A percentile compares a stretch with the other conserved stretches of the same genome.
Conservation (phyloP, 2,113 vertebrate genomes). For the Polypterus bichir region DNA sequence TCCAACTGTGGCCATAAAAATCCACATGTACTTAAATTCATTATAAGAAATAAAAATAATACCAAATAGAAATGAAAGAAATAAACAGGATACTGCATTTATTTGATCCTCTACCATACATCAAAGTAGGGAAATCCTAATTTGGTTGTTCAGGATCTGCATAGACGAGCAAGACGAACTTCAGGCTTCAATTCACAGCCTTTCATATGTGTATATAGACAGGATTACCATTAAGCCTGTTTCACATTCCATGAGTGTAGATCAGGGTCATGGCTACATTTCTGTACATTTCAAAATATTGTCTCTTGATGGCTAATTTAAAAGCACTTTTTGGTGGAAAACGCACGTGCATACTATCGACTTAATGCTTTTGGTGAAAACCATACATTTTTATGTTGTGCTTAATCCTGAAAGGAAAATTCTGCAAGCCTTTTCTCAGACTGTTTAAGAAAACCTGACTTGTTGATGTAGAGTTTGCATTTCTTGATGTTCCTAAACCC, state of each 20-base stretch:
- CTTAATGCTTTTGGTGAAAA: background rate
- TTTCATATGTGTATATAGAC: conserved; percentile 29
- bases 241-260: conserved; percentile 63
- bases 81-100: no score
- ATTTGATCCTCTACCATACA: no score
- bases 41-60: background rate
- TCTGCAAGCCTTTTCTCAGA: conserved; percentile 6
- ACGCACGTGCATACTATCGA: background rate
- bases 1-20: background rate
- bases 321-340: background rate
- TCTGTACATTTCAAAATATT: conserved; percentile 22
- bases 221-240: conserved; percentile 47
- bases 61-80: conserved; percentile 8
- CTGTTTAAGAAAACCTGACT: background rate
- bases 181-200: conserved; percentile 42
- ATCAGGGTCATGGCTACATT: conserved; percentile 24
- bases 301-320: conserved; percentile 10
- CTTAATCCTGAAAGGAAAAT: background rate
- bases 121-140: no score
- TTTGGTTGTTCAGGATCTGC: no score
- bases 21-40: background rate
- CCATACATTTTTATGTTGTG: background rate
- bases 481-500: no score
- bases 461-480: no score
- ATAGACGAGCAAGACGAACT: conserved; percentile 41